These are phyloP conservation scores for Arrhopalites spinosus DNA, from an alignment of 2,888 invertebrate species.

Conservation along the genomic window DNA sequence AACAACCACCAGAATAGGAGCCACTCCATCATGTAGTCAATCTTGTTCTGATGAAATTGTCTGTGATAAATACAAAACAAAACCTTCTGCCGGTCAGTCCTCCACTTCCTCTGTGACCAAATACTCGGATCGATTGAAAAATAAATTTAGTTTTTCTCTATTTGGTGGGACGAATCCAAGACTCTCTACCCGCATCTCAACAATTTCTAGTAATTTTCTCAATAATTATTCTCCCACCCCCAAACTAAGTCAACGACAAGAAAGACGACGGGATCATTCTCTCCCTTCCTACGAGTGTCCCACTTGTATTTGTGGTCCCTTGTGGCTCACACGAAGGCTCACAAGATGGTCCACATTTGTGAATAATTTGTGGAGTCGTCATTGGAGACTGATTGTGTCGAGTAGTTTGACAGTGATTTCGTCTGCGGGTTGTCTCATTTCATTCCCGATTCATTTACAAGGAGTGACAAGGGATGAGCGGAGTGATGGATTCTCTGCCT, in stretches of 20 bases:
- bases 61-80: neutral
- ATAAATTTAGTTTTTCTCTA: neutral
- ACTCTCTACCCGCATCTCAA: neutral
- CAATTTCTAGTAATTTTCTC: constrained; percentile 13
- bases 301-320: too few species aligned
- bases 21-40: neutral
- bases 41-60: neutral
- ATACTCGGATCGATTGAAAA: neutral
- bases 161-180: neutral
- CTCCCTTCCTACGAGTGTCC: too few species aligned
- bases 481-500: constrained; percentile 47
- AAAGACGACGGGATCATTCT: neutral
- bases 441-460: constrained; percentile 46
- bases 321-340: neutral
- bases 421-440: constrained; percentile 40
- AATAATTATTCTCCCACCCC: neutral
- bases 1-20: neutral
- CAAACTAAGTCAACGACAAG: neutral
- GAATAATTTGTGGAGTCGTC: constrained; percentile 30
- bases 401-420: constrained; percentile 37
- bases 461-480: constrained; percentile 25
- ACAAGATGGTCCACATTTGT: constrained; percentile 2
- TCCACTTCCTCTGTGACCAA: neutral
- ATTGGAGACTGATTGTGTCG: constrained; percentile 36
- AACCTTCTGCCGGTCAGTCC: neutral